Percentiles rank a stretch among this genome's conserved stretches.
Evolutionary conservation across 2,113 vertebrate genomes (phyloP).

Genomic region (Rhinopomastus cyanomelas): DNA sequence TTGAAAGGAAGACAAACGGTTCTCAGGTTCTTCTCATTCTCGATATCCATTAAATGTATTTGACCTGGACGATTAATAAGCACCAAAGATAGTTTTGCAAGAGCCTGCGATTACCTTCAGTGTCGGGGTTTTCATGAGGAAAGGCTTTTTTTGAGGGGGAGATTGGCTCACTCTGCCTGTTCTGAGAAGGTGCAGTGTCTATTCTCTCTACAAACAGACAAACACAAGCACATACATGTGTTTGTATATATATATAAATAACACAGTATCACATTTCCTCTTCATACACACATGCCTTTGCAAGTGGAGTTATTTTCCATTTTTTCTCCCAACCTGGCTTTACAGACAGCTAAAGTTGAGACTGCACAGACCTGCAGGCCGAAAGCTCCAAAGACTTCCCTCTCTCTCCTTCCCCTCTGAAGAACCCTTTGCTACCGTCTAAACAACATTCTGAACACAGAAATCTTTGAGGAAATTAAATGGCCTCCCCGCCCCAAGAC

Average conservation of each 20-base stretch:
- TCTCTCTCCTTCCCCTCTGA: neutral
- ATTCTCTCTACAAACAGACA: neutral
- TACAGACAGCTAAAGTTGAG: neutral
- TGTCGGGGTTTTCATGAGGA: neutral
- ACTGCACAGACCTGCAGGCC: neutral
- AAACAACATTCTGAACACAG: neutral
- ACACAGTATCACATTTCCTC: neutral
- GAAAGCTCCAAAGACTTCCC: neutral
- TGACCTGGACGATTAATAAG: slow-evolving; percentile 32
- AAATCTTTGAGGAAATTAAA: slow-evolving; percentile 55
- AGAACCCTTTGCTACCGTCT: neutral
- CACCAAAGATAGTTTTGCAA: neutral
- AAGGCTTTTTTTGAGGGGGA: neutral
- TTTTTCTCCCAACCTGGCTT: accelerated
- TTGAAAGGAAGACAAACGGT: neutral
- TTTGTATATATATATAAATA: too few relatives aligned
- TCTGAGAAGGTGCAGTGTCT: neutral
- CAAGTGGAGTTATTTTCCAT: neutral
- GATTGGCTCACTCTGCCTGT: neutral
- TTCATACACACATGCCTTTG: neutral
- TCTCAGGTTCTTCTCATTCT: neutral
- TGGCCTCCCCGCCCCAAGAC: slow-evolving; percentile 45
- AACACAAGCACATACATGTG: neutral
- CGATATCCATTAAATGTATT: slow-evolving; percentile 8
- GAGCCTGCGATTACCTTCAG: slow-evolving; percentile 26